phyloP scores from a whole-genome alignment of 2,888 invertebrate genomes.

The Zootermopsis nevadensis region DNA sequence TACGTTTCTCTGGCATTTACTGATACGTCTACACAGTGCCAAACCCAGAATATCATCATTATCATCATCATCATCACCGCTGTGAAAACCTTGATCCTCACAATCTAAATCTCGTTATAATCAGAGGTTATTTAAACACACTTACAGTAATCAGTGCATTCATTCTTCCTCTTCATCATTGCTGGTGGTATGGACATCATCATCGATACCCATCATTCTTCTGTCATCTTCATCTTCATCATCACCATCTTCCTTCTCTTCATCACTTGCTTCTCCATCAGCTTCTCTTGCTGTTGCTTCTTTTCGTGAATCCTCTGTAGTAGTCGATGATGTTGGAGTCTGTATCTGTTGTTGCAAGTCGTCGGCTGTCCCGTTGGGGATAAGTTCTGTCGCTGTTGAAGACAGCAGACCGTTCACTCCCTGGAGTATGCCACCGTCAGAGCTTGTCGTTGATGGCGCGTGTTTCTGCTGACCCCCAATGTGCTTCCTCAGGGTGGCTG shows the following conservation, averaged over 20 bases:
- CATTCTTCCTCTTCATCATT: constrained; percentile 47
- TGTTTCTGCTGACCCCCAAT: constrained; percentile 9
- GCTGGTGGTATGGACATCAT: constrained; percentile 45
- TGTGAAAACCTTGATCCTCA: too few relatives aligned
- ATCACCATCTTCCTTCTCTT: constrained; percentile 51
- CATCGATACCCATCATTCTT: constrained; percentile 33
- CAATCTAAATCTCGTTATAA: too few relatives aligned
- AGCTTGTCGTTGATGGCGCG: not conserved
- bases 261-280: constrained; percentile 52
- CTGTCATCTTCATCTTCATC: constrained; percentile 44
- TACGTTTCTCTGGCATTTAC: too few relatives aligned
- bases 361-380: constrained; percentile 36
- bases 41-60: too few relatives aligned
- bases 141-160: constrained; percentile 20
- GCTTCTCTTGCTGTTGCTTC: constrained; percentile 52
- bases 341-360: constrained; percentile 50
- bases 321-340: constrained; percentile 53
- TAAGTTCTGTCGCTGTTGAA: constrained; percentile 14
- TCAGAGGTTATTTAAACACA: not conserved
- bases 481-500: constrained; percentile 47
- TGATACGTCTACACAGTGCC: too few relatives aligned
- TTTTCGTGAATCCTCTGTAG: constrained; percentile 53
- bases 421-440: not conserved
- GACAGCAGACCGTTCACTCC: constrained; percentile 32
- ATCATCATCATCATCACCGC: too few relatives aligned